Conservation (phyloP, 1,140 invertebrate genomes). For the Caenorhabditis latens region DNA sequence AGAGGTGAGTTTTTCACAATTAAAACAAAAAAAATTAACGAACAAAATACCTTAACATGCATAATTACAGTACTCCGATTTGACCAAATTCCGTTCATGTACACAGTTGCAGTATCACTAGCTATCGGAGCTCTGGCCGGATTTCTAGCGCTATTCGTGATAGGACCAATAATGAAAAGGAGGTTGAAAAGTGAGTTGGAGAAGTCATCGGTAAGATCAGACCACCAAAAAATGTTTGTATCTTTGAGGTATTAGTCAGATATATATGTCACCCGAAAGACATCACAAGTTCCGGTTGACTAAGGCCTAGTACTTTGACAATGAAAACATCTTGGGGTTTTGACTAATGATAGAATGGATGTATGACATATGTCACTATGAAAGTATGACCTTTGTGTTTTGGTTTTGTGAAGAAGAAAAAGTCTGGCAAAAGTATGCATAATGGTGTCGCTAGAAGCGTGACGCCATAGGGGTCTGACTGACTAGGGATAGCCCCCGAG, state of each 20-base stretch:
- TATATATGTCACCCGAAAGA: not conserved
- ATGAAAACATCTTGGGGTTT: no score
- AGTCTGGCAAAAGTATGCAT: no score
- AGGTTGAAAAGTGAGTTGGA: constrained; percentile 40
- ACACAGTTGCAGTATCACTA: not conserved
- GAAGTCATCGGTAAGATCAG: not conserved
- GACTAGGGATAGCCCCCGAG: no score
- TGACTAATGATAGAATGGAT: no score
- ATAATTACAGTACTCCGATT: not conserved
- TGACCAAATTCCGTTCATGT: constrained; percentile 25
- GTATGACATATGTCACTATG: no score
- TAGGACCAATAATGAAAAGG: constrained; percentile 12
- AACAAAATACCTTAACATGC: not conserved
- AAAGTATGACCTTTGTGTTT: no score
- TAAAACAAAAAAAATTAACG: not conserved
- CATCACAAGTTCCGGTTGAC: no score
- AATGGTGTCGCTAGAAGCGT: no score
- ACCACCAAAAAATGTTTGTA: not conserved
- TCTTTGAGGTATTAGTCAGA: constrained; percentile 9
- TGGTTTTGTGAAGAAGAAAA: no score
- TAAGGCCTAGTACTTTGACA: no score
- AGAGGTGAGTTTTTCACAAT: not conserved
- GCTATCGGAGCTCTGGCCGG: not conserved
- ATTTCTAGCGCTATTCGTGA: constrained; percentile 9
- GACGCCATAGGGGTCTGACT: no score